These are phyloP conservation scores for Temnothorax longispinosus DNA, from an alignment of 1,140 invertebrate species.

Conservation along the genomic window DNA sequence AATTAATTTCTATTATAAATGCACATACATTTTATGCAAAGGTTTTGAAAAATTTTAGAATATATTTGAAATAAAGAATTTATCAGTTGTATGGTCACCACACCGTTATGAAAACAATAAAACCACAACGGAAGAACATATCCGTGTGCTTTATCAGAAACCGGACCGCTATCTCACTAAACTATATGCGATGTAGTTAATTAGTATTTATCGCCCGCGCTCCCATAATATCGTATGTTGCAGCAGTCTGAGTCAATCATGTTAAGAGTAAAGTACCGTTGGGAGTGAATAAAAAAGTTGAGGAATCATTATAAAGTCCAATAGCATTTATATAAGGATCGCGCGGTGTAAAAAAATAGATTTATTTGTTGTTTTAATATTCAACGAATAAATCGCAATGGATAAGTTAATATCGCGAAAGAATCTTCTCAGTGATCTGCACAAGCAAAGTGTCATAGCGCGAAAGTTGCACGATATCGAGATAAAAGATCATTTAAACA, in stretches of 20 bases:
- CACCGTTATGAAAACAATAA: conserved; percentile 68
- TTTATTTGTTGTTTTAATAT: neutral
- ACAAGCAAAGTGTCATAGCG: conserved; percentile 58
- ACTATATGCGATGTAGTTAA: conserved; percentile 69
- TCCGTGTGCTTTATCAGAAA: conserved; percentile 76
- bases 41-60: neutral
- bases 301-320: neutral
- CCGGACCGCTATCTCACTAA: conserved; percentile 70
- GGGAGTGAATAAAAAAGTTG: neutral
- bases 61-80: conserved; percentile 22
- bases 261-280: conserved; percentile 23
- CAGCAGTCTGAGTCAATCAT: conserved; percentile 59
- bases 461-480: conserved; percentile 75
- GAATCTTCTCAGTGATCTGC: conserved; percentile 25
- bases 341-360: neutral
- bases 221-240: conserved; percentile 58
- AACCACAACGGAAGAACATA: conserved; percentile 79
- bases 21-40: neutral
- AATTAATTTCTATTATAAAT: conserved; percentile 25
- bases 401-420: conserved; percentile 58
- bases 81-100: conserved; percentile 15
- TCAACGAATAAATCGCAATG: conserved; percentile 60
- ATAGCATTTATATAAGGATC: neutral
- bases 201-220: conserved; percentile 72
- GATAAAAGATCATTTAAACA: conserved; percentile 74